Percentiles rank a stretch among this genome's conserved stretches.
These are phyloP conservation scores for Notarius lentiginosus DNA, from an alignment of 2,113 vertebrate genomes.

Conservation along the genomic window DNA sequence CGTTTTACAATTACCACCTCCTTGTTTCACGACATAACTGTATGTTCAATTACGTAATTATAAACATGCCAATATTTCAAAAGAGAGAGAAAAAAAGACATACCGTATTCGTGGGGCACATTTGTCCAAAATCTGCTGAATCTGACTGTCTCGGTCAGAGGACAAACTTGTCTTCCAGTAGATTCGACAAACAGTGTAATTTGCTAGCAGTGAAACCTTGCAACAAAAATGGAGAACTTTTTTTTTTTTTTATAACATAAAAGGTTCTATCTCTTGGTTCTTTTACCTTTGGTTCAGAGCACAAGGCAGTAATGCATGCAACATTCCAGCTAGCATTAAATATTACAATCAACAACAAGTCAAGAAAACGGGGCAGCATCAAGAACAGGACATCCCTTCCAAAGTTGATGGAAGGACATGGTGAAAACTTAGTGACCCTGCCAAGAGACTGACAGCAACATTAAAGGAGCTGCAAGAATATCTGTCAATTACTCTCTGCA, in stretches of 20 bases:
- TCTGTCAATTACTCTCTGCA: not conserved
- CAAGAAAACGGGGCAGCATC: not conserved
- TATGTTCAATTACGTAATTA: not conserved
- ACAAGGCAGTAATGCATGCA: not conserved
- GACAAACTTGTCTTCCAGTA: constrained; percentile 76
- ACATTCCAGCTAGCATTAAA: not conserved
- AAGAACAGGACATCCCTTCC: not conserved
- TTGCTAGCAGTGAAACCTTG: constrained; percentile 77
- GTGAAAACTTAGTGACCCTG: not conserved
- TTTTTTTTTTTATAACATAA: not conserved
- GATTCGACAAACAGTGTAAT: constrained; percentile 76
- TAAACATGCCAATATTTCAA: not conserved
- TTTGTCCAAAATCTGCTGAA: constrained; percentile 65
- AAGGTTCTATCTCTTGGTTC: not conserved
- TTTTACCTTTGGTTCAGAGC: not conserved
- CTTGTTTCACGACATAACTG: too few relatives aligned
- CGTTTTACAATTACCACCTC: not conserved
- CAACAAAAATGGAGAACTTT: not conserved
- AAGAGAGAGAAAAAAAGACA: not conserved
- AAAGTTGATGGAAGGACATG: not conserved
- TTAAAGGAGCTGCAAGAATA: not conserved
- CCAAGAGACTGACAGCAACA: not conserved
- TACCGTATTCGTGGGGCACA: constrained; percentile 75
- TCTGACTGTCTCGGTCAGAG: constrained; percentile 52
- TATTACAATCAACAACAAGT: not conserved